Evolutionary conservation across 2,113 vertebrate genomes (phyloP).

Genomic region (Anarhynchus alexandrinus): DNA sequence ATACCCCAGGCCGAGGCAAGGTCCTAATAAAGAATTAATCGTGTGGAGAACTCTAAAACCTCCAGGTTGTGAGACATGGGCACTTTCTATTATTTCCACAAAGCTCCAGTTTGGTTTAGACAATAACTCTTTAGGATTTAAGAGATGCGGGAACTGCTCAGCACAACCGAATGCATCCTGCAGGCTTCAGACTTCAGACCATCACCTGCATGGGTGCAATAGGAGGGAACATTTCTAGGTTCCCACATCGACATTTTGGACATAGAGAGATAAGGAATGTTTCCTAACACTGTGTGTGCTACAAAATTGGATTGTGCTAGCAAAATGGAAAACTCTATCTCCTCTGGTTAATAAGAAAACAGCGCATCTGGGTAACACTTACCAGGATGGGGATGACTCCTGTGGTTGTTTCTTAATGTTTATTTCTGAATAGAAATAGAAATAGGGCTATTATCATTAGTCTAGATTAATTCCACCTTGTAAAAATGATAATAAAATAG

Average conservation of each 20-base stretch:
- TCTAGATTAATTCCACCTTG: background rate
- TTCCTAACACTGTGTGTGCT: background rate
- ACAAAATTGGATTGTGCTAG: background rate
- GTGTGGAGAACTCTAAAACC: background rate
- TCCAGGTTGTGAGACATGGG: background rate
- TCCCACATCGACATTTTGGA: background rate
- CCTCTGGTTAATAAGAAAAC: background rate
- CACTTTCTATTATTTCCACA: background rate
- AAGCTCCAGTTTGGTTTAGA: background rate
- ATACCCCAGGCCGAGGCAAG: background rate
- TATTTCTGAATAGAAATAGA: background rate
- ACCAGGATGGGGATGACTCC: background rate
- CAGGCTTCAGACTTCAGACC: background rate
- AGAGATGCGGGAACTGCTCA: background rate
- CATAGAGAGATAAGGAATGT: background rate
- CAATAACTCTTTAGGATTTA: background rate
- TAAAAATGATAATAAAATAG: background rate
- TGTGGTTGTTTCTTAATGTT: background rate
- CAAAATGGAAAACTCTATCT: background rate
- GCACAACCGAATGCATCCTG: background rate
- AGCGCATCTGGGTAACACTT: background rate
- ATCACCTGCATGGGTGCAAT: background rate
- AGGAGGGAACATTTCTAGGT: background rate
- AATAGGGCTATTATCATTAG: background rate
- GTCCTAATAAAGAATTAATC: background rate